These are phyloP conservation scores for Dendrocopos noguchii DNA, from an alignment of 2,113 vertebrate genomes.

Conservation along the genomic window DNA sequence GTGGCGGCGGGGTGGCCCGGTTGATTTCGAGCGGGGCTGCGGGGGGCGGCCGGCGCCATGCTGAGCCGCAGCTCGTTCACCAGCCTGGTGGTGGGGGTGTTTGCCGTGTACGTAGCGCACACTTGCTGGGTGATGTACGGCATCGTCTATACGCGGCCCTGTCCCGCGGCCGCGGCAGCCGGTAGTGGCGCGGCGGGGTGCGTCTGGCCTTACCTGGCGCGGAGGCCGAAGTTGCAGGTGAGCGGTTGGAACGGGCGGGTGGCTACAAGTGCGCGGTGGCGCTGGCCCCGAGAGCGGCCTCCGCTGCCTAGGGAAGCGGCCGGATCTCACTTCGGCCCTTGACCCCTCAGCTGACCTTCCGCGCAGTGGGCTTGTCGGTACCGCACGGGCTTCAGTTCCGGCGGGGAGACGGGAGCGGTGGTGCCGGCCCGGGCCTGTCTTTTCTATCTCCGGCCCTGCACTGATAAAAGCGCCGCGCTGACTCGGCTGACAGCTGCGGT, in stretches of 20 bases:
- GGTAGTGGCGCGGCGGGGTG: conserved; percentile 72
- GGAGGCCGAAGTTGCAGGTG: conserved; percentile 90
- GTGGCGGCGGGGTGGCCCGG: neutral
- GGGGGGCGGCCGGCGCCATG: conserved; percentile 52
- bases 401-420: neutral
- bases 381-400: neutral
- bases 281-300: neutral
- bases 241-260: neutral
- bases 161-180: conserved; percentile 52
- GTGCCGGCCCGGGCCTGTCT: neutral
- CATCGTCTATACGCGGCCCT: conserved; percentile 94
- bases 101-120: conserved; percentile 92
- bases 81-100: conserved; percentile 90
- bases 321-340: neutral
- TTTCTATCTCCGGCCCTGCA: neutral
- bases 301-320: too few relatives aligned
- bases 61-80: conserved; percentile 88
- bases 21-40: neutral
- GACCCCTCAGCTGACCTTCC: fast-evolving
- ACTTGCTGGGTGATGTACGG: conserved; percentile 99
- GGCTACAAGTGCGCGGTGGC: too few relatives aligned
- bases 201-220: conserved; percentile 87
- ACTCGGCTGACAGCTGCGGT: neutral
- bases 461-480: neutral
- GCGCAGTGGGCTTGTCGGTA: too few relatives aligned